A percentile compares a stretch with the other conserved stretches of the same genome.
Evolutionary conservation across 2,888 invertebrate genomes (phyloP).

Genomic region (Oxyteleia sp.): DNA sequence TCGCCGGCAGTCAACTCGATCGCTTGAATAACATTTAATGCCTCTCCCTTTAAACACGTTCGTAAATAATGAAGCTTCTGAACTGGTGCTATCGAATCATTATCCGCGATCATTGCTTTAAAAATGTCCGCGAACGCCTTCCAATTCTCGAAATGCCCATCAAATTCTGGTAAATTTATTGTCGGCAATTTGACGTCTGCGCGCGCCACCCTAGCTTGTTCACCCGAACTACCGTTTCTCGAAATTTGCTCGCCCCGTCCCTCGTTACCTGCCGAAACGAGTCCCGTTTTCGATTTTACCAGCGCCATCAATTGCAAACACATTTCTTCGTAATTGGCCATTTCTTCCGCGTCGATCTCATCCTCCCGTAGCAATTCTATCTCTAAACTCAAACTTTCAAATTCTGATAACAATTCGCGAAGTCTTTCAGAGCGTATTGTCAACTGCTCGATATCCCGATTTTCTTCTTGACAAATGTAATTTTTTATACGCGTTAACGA

Average conservation of each 20-base stretch:
- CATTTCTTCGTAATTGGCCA: background rate
- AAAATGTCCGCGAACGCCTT: background rate
- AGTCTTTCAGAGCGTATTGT: slow-evolving; percentile 8
- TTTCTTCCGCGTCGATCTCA: background rate
- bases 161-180: slow-evolving; percentile 7
- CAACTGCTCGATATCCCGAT: slow-evolving; percentile 3
- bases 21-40: background rate
- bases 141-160: slow-evolving; percentile 1
- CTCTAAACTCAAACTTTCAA: background rate
- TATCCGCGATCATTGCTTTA: background rate
- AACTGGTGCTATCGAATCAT: background rate
- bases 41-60: background rate
- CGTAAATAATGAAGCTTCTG: background rate
- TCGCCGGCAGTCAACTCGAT: background rate
- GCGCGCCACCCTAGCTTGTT: background rate
- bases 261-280: background rate
- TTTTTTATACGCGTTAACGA: slow-evolving; percentile 29
- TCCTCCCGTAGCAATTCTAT: slow-evolving; percentile 12
- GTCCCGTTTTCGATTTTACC: background rate
- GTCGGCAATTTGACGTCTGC: background rate
- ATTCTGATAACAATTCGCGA: slow-evolving; percentile 14
- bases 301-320: slow-evolving; percentile 4
- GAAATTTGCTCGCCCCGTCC: too few relatives aligned
- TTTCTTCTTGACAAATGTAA: background rate
- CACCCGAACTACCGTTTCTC: background rate